Conservation (phyloP, 2,888 invertebrate genomes). For the Dysmachus trigonus region DNA sequence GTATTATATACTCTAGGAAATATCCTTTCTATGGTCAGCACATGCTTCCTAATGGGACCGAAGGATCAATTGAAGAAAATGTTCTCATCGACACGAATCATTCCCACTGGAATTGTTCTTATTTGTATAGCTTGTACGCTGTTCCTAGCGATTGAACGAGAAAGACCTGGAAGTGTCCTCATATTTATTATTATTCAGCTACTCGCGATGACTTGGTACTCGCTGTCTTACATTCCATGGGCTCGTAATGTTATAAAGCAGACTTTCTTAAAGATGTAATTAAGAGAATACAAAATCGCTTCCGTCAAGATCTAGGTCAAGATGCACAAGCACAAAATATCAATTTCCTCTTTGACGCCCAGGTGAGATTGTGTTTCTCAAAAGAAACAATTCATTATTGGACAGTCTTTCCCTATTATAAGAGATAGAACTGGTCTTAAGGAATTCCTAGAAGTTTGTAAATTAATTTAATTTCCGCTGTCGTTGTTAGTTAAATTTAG, state of each 20-base stretch:
- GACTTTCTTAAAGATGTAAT: conserved; percentile 63
- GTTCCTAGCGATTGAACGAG: conserved; percentile 70
- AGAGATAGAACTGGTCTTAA: too few species aligned
- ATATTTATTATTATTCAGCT: conserved; percentile 87
- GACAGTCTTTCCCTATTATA: too few species aligned
- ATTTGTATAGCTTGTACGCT: conserved; percentile 75
- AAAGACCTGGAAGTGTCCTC: conserved; percentile 73
- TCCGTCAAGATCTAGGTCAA: background rate
- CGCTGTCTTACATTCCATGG: conserved; percentile 90
- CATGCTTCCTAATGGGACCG: conserved; percentile 91
- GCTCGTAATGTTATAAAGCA: conserved; percentile 84
- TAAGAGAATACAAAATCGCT: too few species aligned
- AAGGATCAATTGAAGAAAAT: conserved; percentile 88
- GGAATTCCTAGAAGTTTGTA: too few species aligned
- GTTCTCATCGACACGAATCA: conserved; percentile 83
- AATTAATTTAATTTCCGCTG: too few species aligned
- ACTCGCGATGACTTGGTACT: conserved; percentile 90
- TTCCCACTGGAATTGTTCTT: conserved; percentile 82
- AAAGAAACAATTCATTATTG: too few species aligned
- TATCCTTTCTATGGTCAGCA: conserved; percentile 77
- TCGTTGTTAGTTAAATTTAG: too few species aligned
- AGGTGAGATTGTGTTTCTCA: too few species aligned
- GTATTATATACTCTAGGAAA: conserved; percentile 86
- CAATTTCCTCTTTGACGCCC: too few species aligned
- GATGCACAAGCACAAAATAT: background rate